Evolutionary conservation across 2,888 invertebrate species (phyloP).

Genomic region (Pachliopta kotzebuea): DNA sequence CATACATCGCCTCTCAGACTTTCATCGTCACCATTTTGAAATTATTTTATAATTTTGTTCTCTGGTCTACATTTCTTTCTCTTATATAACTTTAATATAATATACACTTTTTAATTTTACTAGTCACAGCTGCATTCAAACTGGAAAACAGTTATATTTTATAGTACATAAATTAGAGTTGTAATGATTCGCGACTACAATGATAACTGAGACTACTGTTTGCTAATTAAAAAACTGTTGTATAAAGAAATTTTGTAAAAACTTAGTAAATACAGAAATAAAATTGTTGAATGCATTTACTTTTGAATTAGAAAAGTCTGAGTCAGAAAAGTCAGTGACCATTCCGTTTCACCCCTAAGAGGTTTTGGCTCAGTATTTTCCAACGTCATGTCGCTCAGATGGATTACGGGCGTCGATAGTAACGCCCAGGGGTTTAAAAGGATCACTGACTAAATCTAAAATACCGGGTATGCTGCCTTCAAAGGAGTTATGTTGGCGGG

Average conservation of each 20-base stretch:
- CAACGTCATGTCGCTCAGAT: slow-evolving; percentile 5
- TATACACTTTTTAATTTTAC: too few species aligned
- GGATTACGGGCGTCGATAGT: slow-evolving; percentile 8
- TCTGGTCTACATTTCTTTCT: too few species aligned
- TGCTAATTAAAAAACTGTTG: neutral
- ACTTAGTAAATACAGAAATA: neutral
- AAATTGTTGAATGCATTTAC: slow-evolving; percentile 1
- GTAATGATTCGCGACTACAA: too few species aligned
- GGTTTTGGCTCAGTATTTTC: neutral
- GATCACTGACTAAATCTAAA: slow-evolving; percentile 5
- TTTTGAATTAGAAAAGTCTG: slow-evolving; percentile 9
- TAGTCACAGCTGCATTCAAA: too few species aligned
- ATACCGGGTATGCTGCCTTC: neutral
- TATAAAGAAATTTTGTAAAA: too few species aligned
- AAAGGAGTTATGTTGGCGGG: neutral
- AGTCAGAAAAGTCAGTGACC: neutral
- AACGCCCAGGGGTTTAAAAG: neutral
- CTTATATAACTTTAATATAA: too few species aligned
- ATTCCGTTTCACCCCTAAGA: neutral
- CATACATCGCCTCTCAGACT: too few species aligned
- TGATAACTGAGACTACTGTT: too few species aligned
- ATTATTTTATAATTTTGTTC: too few species aligned
- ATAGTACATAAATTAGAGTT: too few species aligned
- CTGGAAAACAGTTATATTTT: too few species aligned
- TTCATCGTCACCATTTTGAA: too few species aligned